Evolutionary conservation across 1,140 invertebrate genomes (phyloP), one percentile per base, ranked within the genome.

Genomic region (Drosophila tani): DNA sequence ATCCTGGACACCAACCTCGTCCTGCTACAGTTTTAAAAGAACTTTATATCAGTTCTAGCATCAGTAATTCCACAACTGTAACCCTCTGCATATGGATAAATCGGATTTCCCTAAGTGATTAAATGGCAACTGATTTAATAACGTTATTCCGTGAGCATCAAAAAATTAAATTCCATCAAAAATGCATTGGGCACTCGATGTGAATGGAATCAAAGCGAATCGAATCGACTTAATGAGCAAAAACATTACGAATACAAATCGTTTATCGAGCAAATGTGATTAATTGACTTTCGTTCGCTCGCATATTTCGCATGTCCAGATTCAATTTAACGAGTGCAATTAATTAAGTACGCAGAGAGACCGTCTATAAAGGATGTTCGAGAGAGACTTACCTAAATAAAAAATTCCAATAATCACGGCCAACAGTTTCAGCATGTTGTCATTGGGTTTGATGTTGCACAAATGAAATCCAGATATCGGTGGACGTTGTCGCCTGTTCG

Each of bases 401-500:
- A 90, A 90, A 90, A 90, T 71, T 32, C 79, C 86, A 66, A 90
- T 90, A 82, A 90, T 90, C 70, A 90, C 46, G 62, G 85, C 55
- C 40, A 90, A 71, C 43, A 82, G 86, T 57, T 85, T 90, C 70
- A 85, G 69, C 85, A 90, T 90, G 79, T 90, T 90, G 85, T 85
- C 86, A 73, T 77, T 68, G 66, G 75, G 35, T 40, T 64, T 59
- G 71, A 74, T 90, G 53, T 73, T 57, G 57, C 49, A 70, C 81
- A 81, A 83, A 80, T 73, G 41, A 58, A 88, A 74, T 62, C 49
- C 76, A 77, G 64, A 80, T 60, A 67, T 27, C 67, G 12, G 64
- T 15, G 45, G 64, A 81, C 60, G 49, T 29, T 80, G 51, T 69
- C 75, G 69, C 45, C 46, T 53, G 62, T 15, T 11, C 19, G 32